Evolutionary conservation across 92 coral and sea anemone genomes (phyloP).

Genomic region (Actinernus sp.): DNA sequence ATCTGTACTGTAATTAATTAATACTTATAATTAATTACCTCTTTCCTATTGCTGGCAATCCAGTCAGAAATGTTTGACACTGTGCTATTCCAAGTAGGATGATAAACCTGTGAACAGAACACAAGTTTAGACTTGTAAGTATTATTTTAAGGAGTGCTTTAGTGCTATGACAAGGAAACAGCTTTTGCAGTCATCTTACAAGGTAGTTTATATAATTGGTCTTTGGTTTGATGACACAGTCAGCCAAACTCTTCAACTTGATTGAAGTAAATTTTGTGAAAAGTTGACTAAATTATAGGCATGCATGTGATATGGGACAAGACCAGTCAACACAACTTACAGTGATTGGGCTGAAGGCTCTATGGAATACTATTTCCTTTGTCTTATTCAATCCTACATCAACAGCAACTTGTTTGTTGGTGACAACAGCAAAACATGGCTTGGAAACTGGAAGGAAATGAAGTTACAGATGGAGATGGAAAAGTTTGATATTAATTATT

Average conservation of each 20-base stretch:
- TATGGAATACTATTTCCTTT: slow-evolving; percentile 53
- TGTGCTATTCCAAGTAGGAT: slow-evolving; percentile 60
- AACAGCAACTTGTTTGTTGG: slow-evolving; percentile 47
- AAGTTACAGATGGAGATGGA: neutral
- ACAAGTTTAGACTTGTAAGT: neutral
- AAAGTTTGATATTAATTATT: too few relatives aligned
- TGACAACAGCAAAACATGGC: slow-evolving; percentile 72
- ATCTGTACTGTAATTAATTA: too few relatives aligned
- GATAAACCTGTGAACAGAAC: slow-evolving; percentile 48
- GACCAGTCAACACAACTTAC: neutral
- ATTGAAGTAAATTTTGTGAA: too few relatives aligned
- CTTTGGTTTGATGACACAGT: too few relatives aligned
- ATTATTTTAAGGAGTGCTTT: too few relatives aligned
- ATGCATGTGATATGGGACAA: neutral
- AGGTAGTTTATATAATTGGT: too few relatives aligned
- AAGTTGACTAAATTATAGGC: too few relatives aligned
- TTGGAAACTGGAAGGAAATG: slow-evolving; percentile 41
- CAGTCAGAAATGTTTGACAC: slow-evolving; percentile 48
- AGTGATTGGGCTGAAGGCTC: slow-evolving; percentile 28
- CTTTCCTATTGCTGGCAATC: slow-evolving; percentile 71
- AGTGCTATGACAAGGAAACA: too few relatives aligned
- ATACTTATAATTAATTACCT: slow-evolving; percentile 79
- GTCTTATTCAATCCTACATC: slow-evolving; percentile 28
- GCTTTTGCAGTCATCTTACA: too few relatives aligned
- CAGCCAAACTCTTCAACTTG: too few relatives aligned